Conservation (phyloP, 2,113 vertebrate genomes). For the Todiramphus saurophagus region DNA sequence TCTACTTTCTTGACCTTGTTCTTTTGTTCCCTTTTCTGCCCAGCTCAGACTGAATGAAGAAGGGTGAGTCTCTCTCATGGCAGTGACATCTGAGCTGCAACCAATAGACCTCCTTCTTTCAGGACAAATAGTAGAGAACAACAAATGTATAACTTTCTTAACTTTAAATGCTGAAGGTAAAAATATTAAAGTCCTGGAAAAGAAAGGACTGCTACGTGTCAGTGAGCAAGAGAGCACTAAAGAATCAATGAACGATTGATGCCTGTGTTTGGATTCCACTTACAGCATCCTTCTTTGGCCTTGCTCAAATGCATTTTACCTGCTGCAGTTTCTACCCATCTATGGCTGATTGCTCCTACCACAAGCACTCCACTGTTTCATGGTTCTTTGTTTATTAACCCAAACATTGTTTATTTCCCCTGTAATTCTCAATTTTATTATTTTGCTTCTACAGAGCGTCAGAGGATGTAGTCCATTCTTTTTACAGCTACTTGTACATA, state of each 20-base stretch:
- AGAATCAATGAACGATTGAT: rapidly evolving
- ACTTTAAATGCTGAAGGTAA: neutral
- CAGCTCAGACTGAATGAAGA: neutral
- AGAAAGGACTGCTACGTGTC: neutral
- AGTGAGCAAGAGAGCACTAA: neutral
- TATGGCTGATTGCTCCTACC: neutral
- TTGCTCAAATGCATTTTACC: neutral
- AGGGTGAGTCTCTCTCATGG: neutral
- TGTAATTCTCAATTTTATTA: neutral
- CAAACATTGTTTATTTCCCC: neutral
- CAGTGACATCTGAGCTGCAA: neutral
- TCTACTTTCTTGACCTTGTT: neutral
- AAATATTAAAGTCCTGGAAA: neutral
- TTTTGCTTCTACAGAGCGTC: neutral
- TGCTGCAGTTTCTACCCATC: neutral
- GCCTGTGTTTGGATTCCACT: neutral
- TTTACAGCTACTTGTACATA: neutral
- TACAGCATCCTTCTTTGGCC: neutral
- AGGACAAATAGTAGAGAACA: neutral
- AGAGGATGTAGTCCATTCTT: neutral
- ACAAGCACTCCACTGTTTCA: neutral
- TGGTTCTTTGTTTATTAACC: neutral
- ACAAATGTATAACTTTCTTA: neutral
- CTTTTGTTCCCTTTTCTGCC: neutral
- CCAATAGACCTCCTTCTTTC: neutral